Evolutionary conservation across 2,888 invertebrate genomes (phyloP).

Genomic region (Panzeria rudis): DNA sequence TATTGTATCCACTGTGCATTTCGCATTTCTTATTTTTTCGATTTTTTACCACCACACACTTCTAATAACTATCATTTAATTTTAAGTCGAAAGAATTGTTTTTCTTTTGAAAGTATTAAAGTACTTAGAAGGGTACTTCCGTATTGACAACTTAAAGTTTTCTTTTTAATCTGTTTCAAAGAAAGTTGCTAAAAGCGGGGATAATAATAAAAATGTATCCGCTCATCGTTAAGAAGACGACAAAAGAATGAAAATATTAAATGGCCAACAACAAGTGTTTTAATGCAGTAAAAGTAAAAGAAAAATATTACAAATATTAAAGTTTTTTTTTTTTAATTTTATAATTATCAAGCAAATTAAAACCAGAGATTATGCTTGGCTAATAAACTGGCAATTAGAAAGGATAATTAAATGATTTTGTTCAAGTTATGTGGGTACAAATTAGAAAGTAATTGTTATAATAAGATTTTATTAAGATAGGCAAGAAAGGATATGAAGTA

Average conservation of each 20-base stretch:
- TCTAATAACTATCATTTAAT: neutral
- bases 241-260: neutral
- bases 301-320: conserved; percentile 31
- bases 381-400: conserved; percentile 36
- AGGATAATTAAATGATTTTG: conserved; percentile 26
- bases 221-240: neutral
- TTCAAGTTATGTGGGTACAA: neutral
- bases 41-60: neutral
- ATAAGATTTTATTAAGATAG: neutral
- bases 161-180: neutral
- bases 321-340: conserved; percentile 20
- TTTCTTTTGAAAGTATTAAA: conserved; percentile 49
- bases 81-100: conserved; percentile 45
- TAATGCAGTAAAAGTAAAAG: neutral
- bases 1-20: neutral
- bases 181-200: conserved; percentile 16
- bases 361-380: conserved; percentile 35
- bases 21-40: neutral
- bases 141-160: conserved; percentile 49
- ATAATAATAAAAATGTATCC: conserved; percentile 28
- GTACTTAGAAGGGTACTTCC: conserved; percentile 23
- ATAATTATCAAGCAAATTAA: conserved; percentile 43
- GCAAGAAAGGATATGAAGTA: neutral
- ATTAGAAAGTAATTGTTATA: neutral
- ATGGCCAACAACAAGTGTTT: conserved; percentile 24